phyloP scores from a whole-genome alignment of 2,888 invertebrate species.

The Heliconius erato region DNA sequence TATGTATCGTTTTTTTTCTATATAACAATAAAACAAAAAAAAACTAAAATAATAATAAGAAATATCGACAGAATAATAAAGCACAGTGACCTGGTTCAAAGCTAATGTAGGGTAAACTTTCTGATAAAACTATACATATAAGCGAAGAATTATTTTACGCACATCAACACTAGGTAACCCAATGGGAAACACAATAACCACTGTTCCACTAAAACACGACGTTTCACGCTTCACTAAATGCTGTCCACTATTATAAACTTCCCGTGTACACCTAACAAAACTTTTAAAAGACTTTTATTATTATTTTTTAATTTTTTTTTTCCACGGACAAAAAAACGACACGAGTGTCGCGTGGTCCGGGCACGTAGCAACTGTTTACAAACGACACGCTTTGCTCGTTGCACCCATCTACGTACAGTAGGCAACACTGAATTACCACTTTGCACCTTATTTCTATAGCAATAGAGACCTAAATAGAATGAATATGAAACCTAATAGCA shows the following conservation, averaged over 20 bases:
- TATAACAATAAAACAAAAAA: too few species aligned
- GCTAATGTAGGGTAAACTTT: not conserved
- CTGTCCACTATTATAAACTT: slow-evolving; percentile 72
- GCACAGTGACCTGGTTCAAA: slow-evolving; percentile 26
- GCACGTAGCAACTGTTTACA: slow-evolving; percentile 68
- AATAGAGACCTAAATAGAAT: slow-evolving; percentile 37
- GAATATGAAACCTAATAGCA: slow-evolving; percentile 1
- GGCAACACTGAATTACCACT: slow-evolving; percentile 45
- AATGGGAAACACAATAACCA: slow-evolving; percentile 53
- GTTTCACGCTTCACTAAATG: slow-evolving; percentile 53
- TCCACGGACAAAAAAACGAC: slow-evolving; percentile 41
- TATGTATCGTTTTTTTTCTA: too few species aligned
- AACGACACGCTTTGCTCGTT: slow-evolving; percentile 62
- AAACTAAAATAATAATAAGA: too few species aligned
- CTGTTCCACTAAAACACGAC: slow-evolving; percentile 51
- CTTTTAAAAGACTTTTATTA: slow-evolving; percentile 47
- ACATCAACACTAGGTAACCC: slow-evolving; percentile 51
- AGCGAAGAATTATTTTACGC: slow-evolving; percentile 24
- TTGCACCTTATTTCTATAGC: slow-evolving; percentile 34
- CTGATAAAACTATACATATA: slow-evolving; percentile 12
- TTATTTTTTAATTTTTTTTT: too few species aligned
- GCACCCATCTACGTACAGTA: slow-evolving; percentile 61
- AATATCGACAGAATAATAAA: not conserved
- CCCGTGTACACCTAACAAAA: slow-evolving; percentile 49
- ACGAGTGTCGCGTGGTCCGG: slow-evolving; percentile 69